Evolutionary conservation across 2,797 vertebrate species (phyloP), one percentile per base, ranked within the genome.

Genomic region (Lagocephalus sceleratus): DNA sequence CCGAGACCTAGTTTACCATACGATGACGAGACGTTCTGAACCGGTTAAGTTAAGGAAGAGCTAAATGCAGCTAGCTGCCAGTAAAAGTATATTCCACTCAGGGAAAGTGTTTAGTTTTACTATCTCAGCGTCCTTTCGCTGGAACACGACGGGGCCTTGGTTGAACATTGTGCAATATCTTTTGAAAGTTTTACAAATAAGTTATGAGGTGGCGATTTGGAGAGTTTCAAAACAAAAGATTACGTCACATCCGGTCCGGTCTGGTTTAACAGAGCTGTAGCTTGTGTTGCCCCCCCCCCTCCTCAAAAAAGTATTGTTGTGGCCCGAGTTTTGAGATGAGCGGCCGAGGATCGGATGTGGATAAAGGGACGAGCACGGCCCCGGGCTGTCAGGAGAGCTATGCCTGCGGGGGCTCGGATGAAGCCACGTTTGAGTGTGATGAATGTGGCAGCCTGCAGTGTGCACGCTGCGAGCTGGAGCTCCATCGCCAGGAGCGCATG

Each of bases 391-490:
- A 99, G 85, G 97, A 99, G 79, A 98, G 94, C 79, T 99, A 97
- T 15, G 94, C 94, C 47, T 99, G 97, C 25, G 93, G 95, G 1
- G 97, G 97, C n/a, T 89, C 92, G 0, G 95, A 95, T 0, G 94
- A 95, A 78, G 96, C 96, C 1, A 65, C 90, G 5, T 99, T 94
- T 21, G 97, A 99, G 67, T 99, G 96, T 0, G 97, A 99, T 0
- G 97, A 99, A 66, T 99, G 97, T 51, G 92, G 94, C 61, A 98
- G 95, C 62, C 53, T 99, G 63, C 97, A 99, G 78, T 99, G 97
- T 51, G 78, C 86, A 35, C 92, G 92, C 53, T 99, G 97, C 2
- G 97, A 99, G 57, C 90, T 95, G 64, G 95, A 94, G 76, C 92
- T 99, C 22, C 97, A 99, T 60, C 90, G 91, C 17, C 96, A 98